These are phyloP conservation scores for Heliothis virescens DNA, from an alignment of 1,140 invertebrate genomes.

Conservation along the genomic window DNA sequence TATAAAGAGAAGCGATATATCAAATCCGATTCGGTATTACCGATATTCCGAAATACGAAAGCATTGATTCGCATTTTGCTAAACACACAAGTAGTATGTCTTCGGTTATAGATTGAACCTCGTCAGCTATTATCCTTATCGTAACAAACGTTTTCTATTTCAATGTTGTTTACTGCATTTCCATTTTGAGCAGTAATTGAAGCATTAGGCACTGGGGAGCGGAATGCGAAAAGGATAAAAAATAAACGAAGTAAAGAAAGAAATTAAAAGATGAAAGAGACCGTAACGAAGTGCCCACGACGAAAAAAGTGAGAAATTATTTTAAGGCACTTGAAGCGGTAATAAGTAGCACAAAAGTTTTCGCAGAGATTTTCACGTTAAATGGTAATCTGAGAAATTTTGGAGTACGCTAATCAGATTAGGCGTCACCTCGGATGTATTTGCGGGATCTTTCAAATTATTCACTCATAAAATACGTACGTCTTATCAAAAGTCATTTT, in stretches of 20 bases:
- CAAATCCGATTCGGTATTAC: conserved; percentile 10
- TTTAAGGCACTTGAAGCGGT: conserved; percentile 68
- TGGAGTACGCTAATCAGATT: conserved; percentile 63
- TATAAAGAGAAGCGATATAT: conserved; percentile 20
- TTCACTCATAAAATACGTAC: conserved; percentile 50
- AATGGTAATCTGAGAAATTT: conserved; percentile 65
- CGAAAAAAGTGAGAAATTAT: conserved; percentile 74
- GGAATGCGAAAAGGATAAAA: conserved; percentile 65
- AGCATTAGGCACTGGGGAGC: conserved; percentile 59
- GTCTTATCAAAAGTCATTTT: conserved; percentile 54
- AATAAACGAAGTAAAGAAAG: conserved; percentile 68
- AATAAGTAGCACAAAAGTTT: conserved; percentile 69
- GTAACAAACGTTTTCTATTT: conserved; percentile 52
- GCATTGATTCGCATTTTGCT: conserved; percentile 28
- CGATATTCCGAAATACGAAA: conserved; percentile 26
- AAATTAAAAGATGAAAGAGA: conserved; percentile 76
- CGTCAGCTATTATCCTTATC: conserved; percentile 33
- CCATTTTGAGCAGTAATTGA: conserved; percentile 57
- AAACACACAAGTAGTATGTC: background rate
- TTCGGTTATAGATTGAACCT: conserved; percentile 29
- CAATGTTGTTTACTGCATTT: conserved; percentile 58
- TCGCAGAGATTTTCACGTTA: conserved; percentile 66
- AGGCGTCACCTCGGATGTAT: conserved; percentile 61
- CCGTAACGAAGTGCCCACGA: conserved; percentile 73
- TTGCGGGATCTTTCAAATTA: conserved; percentile 55